These are phyloP conservation scores for Anolis carolinensis DNA, from an alignment of 2,113 vertebrate genomes.

Conservation along the genomic window DNA sequence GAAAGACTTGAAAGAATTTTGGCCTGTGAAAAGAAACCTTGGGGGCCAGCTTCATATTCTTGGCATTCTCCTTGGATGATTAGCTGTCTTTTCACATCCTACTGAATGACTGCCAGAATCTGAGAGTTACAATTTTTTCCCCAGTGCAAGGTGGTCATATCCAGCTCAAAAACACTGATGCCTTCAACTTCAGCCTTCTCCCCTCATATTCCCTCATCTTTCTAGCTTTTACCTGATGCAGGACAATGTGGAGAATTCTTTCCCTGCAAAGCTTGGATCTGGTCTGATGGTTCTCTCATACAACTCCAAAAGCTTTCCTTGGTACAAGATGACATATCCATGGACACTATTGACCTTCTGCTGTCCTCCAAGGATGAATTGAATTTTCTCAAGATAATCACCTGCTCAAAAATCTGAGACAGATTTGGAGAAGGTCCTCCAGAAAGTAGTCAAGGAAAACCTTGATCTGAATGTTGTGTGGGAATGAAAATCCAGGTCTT, in stretches of 20 bases:
- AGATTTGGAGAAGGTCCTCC: conserved; percentile 55
- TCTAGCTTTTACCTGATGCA: too few species aligned
- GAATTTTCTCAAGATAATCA: conserved; percentile 51
- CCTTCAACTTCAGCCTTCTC: too few species aligned
- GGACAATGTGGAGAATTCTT: too few species aligned
- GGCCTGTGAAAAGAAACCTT: background rate
- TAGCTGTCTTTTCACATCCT: background rate
- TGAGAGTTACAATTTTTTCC: conserved; percentile 14
- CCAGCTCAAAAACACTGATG: too few species aligned
- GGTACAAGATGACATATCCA: conserved; percentile 33
- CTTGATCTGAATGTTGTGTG: conserved; percentile 57
- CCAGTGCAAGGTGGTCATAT: too few species aligned
- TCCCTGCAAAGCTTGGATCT: too few species aligned
- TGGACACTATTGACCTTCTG: too few species aligned
- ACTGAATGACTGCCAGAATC: conserved; percentile 34
- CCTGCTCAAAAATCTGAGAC: conserved; percentile 58
- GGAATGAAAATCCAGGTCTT: conserved; percentile 6
- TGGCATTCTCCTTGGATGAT: too few species aligned
- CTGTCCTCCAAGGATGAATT: conserved; percentile 46
- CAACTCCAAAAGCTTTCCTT: conserved; percentile 58
- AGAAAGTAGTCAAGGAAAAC: background rate
- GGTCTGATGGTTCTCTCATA: background rate
- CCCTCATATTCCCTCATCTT: too few species aligned
- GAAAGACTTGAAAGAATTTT: conserved; percentile 32
- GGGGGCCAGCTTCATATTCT: conserved; percentile 40